phyloP scores from a whole-genome alignment of 2,888 invertebrate species.

The Synergus umbraculus region DNA sequence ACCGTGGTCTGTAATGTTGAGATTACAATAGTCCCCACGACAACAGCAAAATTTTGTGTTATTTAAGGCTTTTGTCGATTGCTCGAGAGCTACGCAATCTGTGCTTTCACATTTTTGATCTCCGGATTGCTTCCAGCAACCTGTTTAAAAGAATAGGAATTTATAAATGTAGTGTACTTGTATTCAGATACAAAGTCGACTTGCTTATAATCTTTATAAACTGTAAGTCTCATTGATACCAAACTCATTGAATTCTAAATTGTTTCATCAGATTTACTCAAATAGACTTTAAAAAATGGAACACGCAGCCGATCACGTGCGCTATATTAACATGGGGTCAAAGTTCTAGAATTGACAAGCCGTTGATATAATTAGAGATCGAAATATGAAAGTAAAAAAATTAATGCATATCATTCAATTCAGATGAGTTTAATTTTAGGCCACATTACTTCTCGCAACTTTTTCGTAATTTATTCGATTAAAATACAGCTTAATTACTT shows the following conservation, averaged over 20 bases:
- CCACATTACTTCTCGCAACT: neutral
- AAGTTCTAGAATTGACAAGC: slow-evolving; percentile 42
- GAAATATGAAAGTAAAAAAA: slow-evolving; percentile 9
- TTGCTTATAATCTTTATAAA: no score
- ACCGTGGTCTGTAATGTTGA: slow-evolving; percentile 79
- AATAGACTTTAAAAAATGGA: neutral
- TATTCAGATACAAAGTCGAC: no score
- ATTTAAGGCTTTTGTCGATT: slow-evolving; percentile 80
- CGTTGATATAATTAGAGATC: neutral
- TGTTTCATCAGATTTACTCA: neutral
- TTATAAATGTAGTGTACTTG: neutral
- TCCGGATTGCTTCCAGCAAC: slow-evolving; percentile 78
- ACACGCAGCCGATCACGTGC: neutral
- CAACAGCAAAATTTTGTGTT: slow-evolving; percentile 91
- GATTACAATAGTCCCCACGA: slow-evolving; percentile 87
- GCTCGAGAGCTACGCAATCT: slow-evolving; percentile 81
- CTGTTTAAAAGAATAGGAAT: slow-evolving; percentile 61
- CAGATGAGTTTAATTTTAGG: neutral
- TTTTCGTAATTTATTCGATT: no score
- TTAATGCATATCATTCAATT: slow-evolving; percentile 25
- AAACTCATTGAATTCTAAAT: no score
- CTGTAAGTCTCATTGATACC: no score
- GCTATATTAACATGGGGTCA: slow-evolving; percentile 5
- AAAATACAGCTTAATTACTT: neutral
- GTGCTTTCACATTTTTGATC: slow-evolving; percentile 75